Evolutionary conservation across 2,113 vertebrate genomes (phyloP), one percentile per base, ranked within the genome.

Genomic region (Trogon melanurus): DNA sequence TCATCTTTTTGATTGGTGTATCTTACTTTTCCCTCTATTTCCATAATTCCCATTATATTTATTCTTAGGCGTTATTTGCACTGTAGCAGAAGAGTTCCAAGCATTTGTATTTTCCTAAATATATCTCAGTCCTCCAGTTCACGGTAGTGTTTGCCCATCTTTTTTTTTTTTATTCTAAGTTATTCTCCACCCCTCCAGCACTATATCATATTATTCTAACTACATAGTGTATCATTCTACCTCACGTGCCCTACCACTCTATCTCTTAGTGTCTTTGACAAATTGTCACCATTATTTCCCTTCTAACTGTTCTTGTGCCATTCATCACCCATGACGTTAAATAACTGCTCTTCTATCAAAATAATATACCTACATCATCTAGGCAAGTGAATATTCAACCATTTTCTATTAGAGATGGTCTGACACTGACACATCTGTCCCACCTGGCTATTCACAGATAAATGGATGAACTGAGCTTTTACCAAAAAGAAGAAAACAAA

Each of bases 291-390:
- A 96, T 97, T 96, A 96, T 94, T 96, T 96, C 66, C 92, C 76
- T 96, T 91, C 95, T 94, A 95, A 96, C 65, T 96, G 53, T 94
- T 95, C 92, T 71, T 83, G 89, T 79, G 82, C 79, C 73, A 96
- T 97, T 95, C 79, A 96, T 96, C 95, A 97, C 70, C 71, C 65
- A 47, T 80, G 95, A 96, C 97, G 90, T 97, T 97, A 97, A 97
- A 95, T 96, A 97, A 97, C 96, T 90, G 89, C 91, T 96, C 71
- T 93, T 96, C 95, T 97, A 94, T 96, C 93, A 96, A 97, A 97
- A 97, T 96, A 97, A 96, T 96, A 96, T 96, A 93, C 95, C 91
- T 97, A 95, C 91, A 96, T 96, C 89, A 89, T 95, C 93, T 91
- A 96, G 81, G 73, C 79, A 96, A 96, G 89, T 95, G 94, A 96